Conservation (phyloP, 2,888 invertebrate species). For the Silvanus unidentatus region DNA sequence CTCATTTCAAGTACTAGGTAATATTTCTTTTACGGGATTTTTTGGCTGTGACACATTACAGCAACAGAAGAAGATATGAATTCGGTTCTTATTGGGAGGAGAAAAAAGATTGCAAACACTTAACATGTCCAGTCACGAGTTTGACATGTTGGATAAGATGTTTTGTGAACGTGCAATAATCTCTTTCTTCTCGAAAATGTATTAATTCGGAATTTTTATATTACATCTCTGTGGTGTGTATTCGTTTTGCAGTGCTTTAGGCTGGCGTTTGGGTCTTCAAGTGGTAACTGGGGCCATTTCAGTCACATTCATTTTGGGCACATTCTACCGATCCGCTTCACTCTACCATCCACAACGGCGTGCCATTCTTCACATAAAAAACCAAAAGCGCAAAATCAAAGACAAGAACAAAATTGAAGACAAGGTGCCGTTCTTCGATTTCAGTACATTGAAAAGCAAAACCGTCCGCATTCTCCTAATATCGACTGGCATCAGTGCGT, state of each 20-base stretch:
- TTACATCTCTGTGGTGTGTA: too few relatives aligned
- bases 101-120: too few relatives aligned
- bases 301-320: slow-evolving; percentile 76
- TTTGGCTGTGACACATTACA: too few relatives aligned
- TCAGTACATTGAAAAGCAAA: slow-evolving; percentile 76
- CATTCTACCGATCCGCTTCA: slow-evolving; percentile 82
- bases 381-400: slow-evolving; percentile 78
- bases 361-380: slow-evolving; percentile 82
- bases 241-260: slow-evolving; percentile 56
- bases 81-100: too few relatives aligned
- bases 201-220: too few relatives aligned
- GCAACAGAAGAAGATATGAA: too few relatives aligned
- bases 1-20: too few relatives aligned
- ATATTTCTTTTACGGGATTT: too few relatives aligned
- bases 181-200: too few relatives aligned
- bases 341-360: slow-evolving; percentile 82
- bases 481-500: slow-evolving; percentile 72
- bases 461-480: slow-evolving; percentile 76
- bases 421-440: slow-evolving; percentile 79
- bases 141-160: too few relatives aligned
- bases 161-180: too few relatives aligned
- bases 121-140: too few relatives aligned
- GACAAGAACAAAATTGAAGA: slow-evolving; percentile 72
- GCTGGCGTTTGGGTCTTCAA: slow-evolving; percentile 79
- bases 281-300: slow-evolving; percentile 80